Base-by-base conservation (phyloP, 1,140 invertebrate genomes). In the Aphidius gifuensis region DNA sequence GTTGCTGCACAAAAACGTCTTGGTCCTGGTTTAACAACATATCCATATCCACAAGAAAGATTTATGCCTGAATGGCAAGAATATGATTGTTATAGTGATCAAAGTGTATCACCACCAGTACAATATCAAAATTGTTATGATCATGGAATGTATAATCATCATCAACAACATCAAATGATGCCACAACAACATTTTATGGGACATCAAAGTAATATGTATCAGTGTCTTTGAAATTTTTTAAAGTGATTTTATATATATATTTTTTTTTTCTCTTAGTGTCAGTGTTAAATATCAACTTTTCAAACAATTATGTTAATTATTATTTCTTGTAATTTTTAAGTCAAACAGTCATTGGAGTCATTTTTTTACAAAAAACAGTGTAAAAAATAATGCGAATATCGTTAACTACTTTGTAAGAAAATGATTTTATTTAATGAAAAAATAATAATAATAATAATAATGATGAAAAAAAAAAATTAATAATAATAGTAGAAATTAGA, bases 1-100 rank as follows among this genome's bases (percentile, higher is more conserved):
- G 75, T 83, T 0, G 82, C 82, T 0, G 82, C 82, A 1, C 82
- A 83, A 58, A 80, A 83, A 46, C 72, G 79, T 43, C 66, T 81
- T 1, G 79, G 80, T 0, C 77, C 75, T 4, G 58, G 68, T 11
- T 64, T 74, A 6, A 48, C 65, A 2, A 47, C 53, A 0, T 80
- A 76, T 53, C 76, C 78, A 0, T 79, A 80, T 65, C 72, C 71
- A 5, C 78, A 79, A 40, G 77, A 80, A 39, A 68, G 78, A 70
- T 78, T 74, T 47, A 68, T 77, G 48, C 74, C 75, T 0, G 78
- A 80, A 47, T 79, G 78, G 75, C 70, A 74, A 21, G 78, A 80
- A 9, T 80, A 79, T 65, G 78, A 81, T 55, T 80, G 76, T 43
- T 80, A 80, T 61, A 78, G 78, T 56, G 79, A 80, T 39, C 80